Evolutionary conservation across 23 tunicate genomes (phyloP).

Genomic region (Clavelina lepadiformis): DNA sequence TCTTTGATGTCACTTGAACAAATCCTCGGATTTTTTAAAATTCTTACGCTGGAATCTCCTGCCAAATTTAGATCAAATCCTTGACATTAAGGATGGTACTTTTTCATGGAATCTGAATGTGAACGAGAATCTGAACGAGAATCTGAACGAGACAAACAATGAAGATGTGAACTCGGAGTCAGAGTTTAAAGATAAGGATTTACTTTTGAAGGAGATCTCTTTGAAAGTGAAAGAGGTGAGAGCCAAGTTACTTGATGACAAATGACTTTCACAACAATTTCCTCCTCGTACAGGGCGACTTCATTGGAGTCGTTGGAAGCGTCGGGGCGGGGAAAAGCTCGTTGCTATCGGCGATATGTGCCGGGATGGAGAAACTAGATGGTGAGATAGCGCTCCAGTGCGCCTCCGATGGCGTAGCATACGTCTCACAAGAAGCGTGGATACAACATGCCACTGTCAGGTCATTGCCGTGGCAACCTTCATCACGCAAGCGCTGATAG

Average conservation of each 20-base stretch:
- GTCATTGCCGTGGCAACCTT: too few species aligned
- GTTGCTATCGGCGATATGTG: constrained; percentile 70
- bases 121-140: neutral
- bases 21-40: neutral
- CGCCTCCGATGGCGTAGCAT: constrained; percentile 55
- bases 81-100: constrained; percentile 10
- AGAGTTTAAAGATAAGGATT: constrained; percentile 2
- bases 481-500: too few species aligned
- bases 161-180: neutral
- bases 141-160: neutral
- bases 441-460: constrained; percentile 82
- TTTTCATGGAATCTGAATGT: constrained; percentile 23
- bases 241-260: too few species aligned
- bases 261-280: neutral
- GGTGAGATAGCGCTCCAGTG: constrained; percentile 38
- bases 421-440: constrained; percentile 93
- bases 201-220: constrained; percentile 9
- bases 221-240: constrained; percentile 2
- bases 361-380: constrained; percentile 38
- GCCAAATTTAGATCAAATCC: constrained; percentile 9
- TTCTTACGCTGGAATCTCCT: too few species aligned
- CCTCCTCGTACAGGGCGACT: constrained; percentile 45
- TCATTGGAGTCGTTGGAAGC: constrained; percentile 81
- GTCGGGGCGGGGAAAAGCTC: constrained; percentile 96
- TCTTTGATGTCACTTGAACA: neutral